Conservation (phyloP, 2,888 invertebrate species). For the Melipona bicolor region DNA sequence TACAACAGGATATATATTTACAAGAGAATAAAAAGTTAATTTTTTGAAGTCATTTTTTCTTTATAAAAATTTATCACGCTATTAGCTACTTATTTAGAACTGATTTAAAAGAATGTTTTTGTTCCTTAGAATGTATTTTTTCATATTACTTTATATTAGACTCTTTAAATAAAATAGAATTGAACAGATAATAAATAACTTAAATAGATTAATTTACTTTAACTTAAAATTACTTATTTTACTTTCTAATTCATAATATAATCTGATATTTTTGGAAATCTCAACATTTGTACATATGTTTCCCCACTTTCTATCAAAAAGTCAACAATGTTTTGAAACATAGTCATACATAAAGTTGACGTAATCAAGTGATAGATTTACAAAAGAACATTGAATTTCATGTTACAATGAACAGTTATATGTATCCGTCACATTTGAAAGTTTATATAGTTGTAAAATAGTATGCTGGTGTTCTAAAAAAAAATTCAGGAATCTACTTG, state of each 20-base stretch:
- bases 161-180: not conserved
- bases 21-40: not conserved
- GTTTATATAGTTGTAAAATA: not conserved
- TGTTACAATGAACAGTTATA: constrained; percentile 10
- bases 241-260: not conserved
- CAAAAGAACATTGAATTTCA: not conserved
- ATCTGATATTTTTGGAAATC: not conserved
- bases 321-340: constrained; percentile 4
- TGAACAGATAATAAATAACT: not conserved
- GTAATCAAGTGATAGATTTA: constrained; percentile 11
- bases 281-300: not conserved
- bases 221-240: not conserved
- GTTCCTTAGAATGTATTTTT: not conserved
- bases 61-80: not conserved
- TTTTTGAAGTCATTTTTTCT: not conserved
- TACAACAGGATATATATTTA: not conserved
- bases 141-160: not conserved
- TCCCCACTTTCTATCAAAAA: not conserved
- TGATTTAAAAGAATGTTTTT: not conserved
- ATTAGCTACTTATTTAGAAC: not conserved
- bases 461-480: not conserved
- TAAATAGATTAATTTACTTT: too few relatives aligned
- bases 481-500: not conserved
- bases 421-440: not conserved
- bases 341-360: not conserved